Evolutionary conservation across 2,888 invertebrate genomes (phyloP), one percentile per base, ranked within the genome.

Genomic region (Ichneumoninae sp.): DNA sequence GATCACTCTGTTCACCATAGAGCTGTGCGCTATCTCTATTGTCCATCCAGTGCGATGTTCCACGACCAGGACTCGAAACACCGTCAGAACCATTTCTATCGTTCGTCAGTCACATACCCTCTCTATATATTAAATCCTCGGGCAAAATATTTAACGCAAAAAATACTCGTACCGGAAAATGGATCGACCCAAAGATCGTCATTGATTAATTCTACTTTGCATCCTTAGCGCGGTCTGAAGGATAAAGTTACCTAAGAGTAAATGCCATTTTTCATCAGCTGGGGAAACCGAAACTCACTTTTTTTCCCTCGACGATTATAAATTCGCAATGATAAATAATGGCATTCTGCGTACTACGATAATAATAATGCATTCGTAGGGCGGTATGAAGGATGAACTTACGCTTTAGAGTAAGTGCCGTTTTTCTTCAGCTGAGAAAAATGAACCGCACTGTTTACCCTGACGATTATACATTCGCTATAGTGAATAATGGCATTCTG

Each of bases 1-100:
- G 86, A 88, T 86, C 84, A 89, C 88, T 87, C 86, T 88, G 86
- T 83, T 83, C 44, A 3, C 13, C 36, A 36, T 36, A 8, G 36
- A 52, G 69, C n/a, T 85, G 86, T 88, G 83, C 71, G 68, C 86
- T 76, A 77, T 74, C 84, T n/a, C 85, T 71, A 79, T 69, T 77
- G 26, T 68, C 26, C 47, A 47, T 44, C 16, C 7, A 68, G n/a
- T 10, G 16, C 44, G 19, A 40, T 70, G 13, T 70, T 52, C 33
- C 70, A 16, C 70, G 52, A 8, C n/a, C 22, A 0, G 33, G 22
- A 70, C 10, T 16, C 70, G 52, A 50, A 52, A 70, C 50, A 70
- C 19, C 30, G 30, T 54, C 70, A 26, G 13, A 52, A 50, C 10
- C n/a, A 30, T 8, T 33, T 52, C 3, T 33, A 52, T 52, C n/a